These are phyloP conservation scores for Muscicapa comitata DNA, from an alignment of 2,797 vertebrate genomes.

Conservation along the genomic window DNA sequence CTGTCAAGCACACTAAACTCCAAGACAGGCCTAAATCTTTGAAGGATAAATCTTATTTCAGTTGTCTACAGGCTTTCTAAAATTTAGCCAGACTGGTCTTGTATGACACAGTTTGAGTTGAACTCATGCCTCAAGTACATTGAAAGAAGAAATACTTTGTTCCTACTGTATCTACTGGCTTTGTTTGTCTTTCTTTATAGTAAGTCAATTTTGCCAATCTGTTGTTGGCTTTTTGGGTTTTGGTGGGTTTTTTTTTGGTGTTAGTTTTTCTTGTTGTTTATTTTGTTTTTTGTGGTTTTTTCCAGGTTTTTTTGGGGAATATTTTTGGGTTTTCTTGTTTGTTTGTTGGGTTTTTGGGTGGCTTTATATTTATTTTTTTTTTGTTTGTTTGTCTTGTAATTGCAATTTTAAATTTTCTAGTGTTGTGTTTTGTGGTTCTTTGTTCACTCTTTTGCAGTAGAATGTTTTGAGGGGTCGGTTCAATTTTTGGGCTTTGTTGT, in stretches of 20 bases:
- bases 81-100: background rate
- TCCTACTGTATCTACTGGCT: background rate
- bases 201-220: background rate
- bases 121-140: background rate
- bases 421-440: rapidly evolving
- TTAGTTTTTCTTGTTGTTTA: background rate
- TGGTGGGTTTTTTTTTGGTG: background rate
- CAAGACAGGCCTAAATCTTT: background rate
- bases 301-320: rapidly evolving
- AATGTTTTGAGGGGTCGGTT: rapidly evolving
- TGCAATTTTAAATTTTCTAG: background rate
- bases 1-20: background rate
- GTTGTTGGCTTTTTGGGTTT: background rate
- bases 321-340: background rate
- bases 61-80: background rate
- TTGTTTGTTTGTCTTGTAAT: background rate
- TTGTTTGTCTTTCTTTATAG: background rate
- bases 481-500: rapidly evolving
- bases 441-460: background rate
- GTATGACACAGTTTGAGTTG: background rate
- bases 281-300: rapidly evolving
- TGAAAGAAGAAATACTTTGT: background rate
- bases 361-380: background rate
- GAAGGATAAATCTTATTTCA: background rate
- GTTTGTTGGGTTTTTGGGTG: background rate